phyloP scores from a whole-genome alignment of 2,888 invertebrate genomes.

The Andrena minutula region DNA sequence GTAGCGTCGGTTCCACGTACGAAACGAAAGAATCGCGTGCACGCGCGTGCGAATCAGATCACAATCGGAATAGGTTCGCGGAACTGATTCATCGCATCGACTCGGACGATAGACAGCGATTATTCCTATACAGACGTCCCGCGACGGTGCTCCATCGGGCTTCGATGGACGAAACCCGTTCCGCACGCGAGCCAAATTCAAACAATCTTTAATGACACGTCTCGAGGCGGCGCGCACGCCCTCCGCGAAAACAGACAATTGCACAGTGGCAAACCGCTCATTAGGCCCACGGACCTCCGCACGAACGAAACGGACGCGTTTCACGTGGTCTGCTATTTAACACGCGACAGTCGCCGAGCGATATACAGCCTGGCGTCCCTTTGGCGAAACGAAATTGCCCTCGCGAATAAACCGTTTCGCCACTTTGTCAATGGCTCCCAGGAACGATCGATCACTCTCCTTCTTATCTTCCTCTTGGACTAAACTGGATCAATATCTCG shows the following conservation, averaged over 20 bases:
- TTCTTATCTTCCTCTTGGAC: too few relatives aligned
- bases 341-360: constrained; percentile 34
- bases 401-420: background rate
- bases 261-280: constrained; percentile 27
- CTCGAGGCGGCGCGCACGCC: constrained; percentile 28
- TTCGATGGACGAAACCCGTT: constrained; percentile 52
- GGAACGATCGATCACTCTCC: too few relatives aligned
- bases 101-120: constrained; percentile 58
- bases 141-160: constrained; percentile 19
- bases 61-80: constrained; percentile 58
- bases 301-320: constrained; percentile 44
- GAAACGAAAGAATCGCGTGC: constrained; percentile 60
- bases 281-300: constrained; percentile 42
- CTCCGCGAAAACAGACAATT: constrained; percentile 52
- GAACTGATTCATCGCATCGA: constrained; percentile 65
- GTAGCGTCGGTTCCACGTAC: background rate
- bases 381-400: background rate
- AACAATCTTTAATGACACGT: constrained; percentile 71
- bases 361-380: constrained; percentile 4
- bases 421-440: too few relatives aligned
- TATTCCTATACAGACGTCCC: constrained; percentile 46
- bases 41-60: constrained; percentile 41
- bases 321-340: background rate
- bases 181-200: constrained; percentile 68
- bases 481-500: too few relatives aligned